Conservation (phyloP, 2,113 vertebrate species). For the Mustela lutreola region DNA sequence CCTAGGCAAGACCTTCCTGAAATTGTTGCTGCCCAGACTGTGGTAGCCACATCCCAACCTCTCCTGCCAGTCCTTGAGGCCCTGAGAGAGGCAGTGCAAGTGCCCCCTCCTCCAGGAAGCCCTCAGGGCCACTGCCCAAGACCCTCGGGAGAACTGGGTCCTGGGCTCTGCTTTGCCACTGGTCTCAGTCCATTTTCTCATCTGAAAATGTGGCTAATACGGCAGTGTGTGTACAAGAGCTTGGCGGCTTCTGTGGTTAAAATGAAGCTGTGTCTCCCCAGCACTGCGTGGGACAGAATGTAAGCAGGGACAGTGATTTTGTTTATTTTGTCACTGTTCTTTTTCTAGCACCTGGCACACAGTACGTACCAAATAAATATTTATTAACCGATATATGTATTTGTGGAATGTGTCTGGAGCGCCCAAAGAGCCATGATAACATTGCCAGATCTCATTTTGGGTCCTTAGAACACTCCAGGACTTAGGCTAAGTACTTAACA, state of each 20-base stretch:
- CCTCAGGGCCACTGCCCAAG: neutral
- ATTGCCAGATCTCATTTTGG: neutral
- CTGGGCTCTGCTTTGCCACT: neutral
- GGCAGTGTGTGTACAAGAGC: neutral
- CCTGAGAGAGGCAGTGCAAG: neutral
- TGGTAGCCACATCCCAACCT: neutral
- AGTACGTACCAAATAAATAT: conserved; percentile 62
- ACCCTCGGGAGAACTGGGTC: neutral
- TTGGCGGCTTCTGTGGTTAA: neutral
- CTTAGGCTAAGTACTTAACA: neutral
- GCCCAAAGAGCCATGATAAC: neutral
- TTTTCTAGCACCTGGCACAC: conserved; percentile 45
- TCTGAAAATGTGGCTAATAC: neutral
- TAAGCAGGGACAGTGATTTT: neutral
- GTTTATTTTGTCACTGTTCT: neutral
- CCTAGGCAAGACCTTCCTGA: conserved; percentile 76
- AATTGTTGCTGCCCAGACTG: conserved; percentile 62
- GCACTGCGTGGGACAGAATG: neutral
- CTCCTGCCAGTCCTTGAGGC: neutral
- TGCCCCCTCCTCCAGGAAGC: conserved; percentile 47
- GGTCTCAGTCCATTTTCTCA: neutral
- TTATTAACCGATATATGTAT: neutral
- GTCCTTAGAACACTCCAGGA: neutral
- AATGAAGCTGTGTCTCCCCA: neutral
- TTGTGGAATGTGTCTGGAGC: neutral